phyloP scores from a whole-genome alignment of 2,888 invertebrate genomes.

The Xestoiulus laeticollis region DNA sequence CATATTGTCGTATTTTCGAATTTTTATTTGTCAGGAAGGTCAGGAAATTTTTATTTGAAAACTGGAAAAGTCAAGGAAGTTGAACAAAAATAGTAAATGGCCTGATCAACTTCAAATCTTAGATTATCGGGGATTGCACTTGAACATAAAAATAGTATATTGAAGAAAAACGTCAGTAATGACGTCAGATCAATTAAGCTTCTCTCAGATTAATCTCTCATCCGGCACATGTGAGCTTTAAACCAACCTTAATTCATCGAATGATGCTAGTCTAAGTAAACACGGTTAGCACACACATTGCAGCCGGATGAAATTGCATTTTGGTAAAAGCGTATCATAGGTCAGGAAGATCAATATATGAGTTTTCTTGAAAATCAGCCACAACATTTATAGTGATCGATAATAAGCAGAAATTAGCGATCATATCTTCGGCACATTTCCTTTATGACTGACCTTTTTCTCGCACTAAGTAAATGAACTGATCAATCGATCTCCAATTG shows the following conservation, averaged over 20 bases:
- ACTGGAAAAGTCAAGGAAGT: too few species aligned
- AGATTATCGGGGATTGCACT: too few species aligned
- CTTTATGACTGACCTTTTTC: conserved; percentile 6
- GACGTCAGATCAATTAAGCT: background rate
- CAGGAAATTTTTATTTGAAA: too few species aligned
- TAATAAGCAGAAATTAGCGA: conserved; percentile 13
- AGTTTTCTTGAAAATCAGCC: background rate
- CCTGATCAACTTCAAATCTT: too few species aligned
- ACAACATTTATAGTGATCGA: background rate
- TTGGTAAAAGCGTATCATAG: background rate
- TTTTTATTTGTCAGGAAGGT: too few species aligned
- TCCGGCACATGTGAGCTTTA: background rate
- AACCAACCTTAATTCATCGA: conserved; percentile 34
- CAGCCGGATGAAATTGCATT: background rate
- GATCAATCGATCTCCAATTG: background rate
- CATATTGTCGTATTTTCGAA: too few species aligned
- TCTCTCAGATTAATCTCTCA: conserved; percentile 1
- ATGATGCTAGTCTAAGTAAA: conserved; percentile 12
- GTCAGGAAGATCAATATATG: background rate
- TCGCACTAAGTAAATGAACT: background rate
- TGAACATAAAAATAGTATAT: background rate
- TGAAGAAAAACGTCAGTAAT: background rate
- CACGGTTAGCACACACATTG: background rate
- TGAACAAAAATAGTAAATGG: too few species aligned
- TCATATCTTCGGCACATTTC: background rate